Base-by-base conservation (phyloP, 2,888 invertebrate genomes). In the Bellardia bayeri region DNA sequence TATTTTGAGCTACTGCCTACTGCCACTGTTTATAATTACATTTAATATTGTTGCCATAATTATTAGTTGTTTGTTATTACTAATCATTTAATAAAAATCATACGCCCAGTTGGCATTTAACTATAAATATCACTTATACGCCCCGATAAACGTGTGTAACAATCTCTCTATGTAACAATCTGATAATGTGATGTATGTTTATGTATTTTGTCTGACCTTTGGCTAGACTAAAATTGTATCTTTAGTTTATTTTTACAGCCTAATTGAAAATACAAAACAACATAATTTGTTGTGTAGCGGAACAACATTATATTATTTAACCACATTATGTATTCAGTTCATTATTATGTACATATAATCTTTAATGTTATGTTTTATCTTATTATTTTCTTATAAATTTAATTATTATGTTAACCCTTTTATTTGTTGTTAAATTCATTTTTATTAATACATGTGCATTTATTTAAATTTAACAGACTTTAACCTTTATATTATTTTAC, bases 91-190 rank as follows among this genome's bases (percentile, higher is more conserved):
- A 16, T 58, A 58, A 69, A n/a, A 69, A 56, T 30, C 42, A 74
- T 66, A 68, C 75, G 61, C 82, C 82, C 23, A 40, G 51, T 61
- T 83, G 75, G 13, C 51, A 54, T 63, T 63, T 63, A 58, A 56
- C 23, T 23, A 45, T 33, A 75, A 75, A 75, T 56, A 71, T 71
- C 11, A 51, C 63, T 45, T 37, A 63, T 63, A 75, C 63, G 75
- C 11, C n/a, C 2, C 3, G 33, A 3, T n/a, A 33, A 69, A n/a
- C 14, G 69, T 69, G 23, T 23, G 23, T 23, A 23, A 23, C 23
- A 23, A 23, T 23, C 23, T 23, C 23, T 23, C 23, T 23, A 23
- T 23, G 23, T 23, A 1, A 23, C 23, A 23, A 23, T 23, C 23
- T 23, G n/a, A 42, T 42, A 5, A 5, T 8, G 5, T 4, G n/a